These are phyloP conservation scores for Platysternon megacephalum DNA, from an alignment of 2,113 vertebrate genomes.

Conservation along the genomic window DNA sequence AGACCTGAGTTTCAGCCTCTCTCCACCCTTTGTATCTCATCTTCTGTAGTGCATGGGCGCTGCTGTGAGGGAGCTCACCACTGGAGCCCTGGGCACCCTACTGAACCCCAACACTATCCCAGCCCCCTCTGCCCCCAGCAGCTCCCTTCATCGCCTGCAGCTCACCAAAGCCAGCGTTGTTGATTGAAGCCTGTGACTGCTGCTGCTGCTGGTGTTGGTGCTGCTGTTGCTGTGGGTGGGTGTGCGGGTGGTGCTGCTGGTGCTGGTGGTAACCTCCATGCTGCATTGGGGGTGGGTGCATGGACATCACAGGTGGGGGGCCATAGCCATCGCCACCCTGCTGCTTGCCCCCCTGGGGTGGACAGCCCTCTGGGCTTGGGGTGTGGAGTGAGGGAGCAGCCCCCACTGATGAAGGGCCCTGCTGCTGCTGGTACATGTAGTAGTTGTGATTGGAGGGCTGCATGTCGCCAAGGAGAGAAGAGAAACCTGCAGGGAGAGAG, in stretches of 20 bases:
- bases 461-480: constrained; percentile 82
- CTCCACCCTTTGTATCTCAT: neutral
- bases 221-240: constrained; percentile 78
- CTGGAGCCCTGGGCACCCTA: neutral
- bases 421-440: constrained; percentile 85
- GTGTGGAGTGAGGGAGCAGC: constrained; percentile 87
- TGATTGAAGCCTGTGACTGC: constrained; percentile 79
- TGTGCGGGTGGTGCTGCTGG: constrained; percentile 77
- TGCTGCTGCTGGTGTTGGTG: constrained; percentile 57
- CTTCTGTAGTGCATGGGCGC: neutral
- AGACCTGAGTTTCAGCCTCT: neutral
- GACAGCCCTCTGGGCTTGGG: constrained; percentile 85
- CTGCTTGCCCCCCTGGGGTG: constrained; percentile 77
- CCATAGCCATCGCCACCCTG: constrained; percentile 78
- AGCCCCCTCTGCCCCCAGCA: neutral
- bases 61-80: neutral
- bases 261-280: constrained; percentile 81
- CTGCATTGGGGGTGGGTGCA: constrained; percentile 80
- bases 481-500: constrained; percentile 71
- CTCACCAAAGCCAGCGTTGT: constrained; percentile 81
- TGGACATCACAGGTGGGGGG: constrained; percentile 78
- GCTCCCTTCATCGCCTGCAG: neutral
- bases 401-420: constrained; percentile 73
- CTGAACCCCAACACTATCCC: neutral
- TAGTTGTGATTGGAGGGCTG: constrained; percentile 85